Evolutionary conservation across 2,113 vertebrate genomes (phyloP).

Genomic region (Oostethus manadensis): DNA sequence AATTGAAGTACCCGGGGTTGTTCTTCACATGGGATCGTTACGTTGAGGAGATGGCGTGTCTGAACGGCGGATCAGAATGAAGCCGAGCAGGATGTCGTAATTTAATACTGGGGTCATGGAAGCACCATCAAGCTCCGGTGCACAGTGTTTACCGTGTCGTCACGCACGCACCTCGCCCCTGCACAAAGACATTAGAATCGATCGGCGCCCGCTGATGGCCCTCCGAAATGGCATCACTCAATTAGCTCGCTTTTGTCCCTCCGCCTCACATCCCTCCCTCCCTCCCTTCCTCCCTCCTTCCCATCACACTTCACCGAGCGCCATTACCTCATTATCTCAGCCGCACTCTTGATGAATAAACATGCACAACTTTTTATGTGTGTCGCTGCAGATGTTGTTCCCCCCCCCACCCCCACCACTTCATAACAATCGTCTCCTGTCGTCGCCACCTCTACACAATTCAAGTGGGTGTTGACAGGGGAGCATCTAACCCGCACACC

Average conservation of each 20-base stretch:
- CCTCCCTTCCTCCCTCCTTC: slow-evolving; percentile 25
- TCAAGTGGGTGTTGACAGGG: not conserved
- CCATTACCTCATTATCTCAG: slow-evolving; percentile 55
- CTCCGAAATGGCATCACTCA: slow-evolving; percentile 48
- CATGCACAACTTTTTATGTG: slow-evolving; percentile 27
- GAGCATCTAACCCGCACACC: not conserved
- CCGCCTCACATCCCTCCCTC: slow-evolving; percentile 25
- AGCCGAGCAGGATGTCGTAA: not conserved
- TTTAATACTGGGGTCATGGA: not conserved
- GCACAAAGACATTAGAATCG: slow-evolving; percentile 16
- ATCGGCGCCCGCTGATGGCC: slow-evolving; percentile 29
- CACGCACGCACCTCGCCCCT: slow-evolving; percentile 4
- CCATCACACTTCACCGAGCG: slow-evolving; percentile 43
- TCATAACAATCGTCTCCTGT: slow-evolving; percentile 13
- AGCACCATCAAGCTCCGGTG: not conserved
- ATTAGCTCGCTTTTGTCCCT: slow-evolving; percentile 58
- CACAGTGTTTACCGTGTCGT: not conserved
- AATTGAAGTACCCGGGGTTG: too few relatives aligned
- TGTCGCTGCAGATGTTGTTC: slow-evolving; percentile 10
- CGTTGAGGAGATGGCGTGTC: not conserved
- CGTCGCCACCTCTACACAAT: slow-evolving; percentile 2
- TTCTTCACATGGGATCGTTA: too few relatives aligned
- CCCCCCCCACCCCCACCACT: not conserved
- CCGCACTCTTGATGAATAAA: slow-evolving; percentile 32
- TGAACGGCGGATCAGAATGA: not conserved